phyloP scores from a whole-genome alignment of 2,113 vertebrate genomes.

The Dipodomys stephensi region DNA sequence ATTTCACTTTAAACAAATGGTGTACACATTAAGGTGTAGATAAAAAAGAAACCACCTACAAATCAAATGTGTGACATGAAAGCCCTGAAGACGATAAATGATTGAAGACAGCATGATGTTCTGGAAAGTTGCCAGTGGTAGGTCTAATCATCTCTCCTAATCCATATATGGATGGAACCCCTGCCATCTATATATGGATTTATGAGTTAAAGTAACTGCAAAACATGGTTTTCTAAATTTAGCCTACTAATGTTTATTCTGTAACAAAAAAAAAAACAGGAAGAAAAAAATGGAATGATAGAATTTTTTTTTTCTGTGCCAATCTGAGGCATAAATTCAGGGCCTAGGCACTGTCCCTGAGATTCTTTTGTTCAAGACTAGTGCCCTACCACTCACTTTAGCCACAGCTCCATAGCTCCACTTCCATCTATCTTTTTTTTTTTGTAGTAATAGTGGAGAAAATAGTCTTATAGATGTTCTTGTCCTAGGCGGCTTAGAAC shows the following conservation, averaged over 20 bases:
- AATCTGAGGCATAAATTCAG: no score
- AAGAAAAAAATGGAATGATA: not conserved
- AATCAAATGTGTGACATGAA: conserved; percentile 1
- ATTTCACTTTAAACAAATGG: not conserved
- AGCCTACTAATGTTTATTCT: not conserved
- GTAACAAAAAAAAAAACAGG: not conserved
- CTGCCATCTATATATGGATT: not conserved
- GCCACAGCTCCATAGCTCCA: no score
- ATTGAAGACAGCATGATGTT: not conserved
- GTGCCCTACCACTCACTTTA: no score
- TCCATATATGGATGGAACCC: not conserved
- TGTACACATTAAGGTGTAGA: not conserved
- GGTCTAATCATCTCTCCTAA: not conserved
- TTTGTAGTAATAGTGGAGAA: no score
- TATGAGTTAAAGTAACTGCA: not conserved
- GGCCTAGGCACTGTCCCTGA: no score
- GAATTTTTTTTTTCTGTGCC: not conserved
- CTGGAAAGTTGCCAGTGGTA: not conserved
- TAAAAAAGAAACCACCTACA: not conserved
- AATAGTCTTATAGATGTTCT: no score
- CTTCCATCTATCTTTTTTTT: no score
- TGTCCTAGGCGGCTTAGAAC: no score
- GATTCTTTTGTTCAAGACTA: no score
- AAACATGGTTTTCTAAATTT: not conserved
- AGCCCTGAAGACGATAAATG: not conserved